Base-by-base conservation (phyloP, 2,797 vertebrate species). In the Darevskia nairensis region DNA sequence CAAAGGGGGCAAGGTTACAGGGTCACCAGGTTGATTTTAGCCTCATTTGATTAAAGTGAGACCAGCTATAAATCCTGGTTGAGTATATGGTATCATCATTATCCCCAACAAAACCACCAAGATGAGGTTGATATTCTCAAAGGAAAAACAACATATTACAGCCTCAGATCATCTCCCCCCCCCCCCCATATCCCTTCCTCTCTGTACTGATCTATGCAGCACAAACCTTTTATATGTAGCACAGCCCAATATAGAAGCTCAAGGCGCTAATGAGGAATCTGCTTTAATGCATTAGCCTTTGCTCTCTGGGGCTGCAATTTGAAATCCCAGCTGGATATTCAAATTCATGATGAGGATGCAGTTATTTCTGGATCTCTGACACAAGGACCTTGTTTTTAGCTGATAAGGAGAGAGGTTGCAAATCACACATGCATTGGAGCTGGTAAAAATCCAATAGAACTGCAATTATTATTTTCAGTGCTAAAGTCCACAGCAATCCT, bases 241-340 rank as follows among this genome's bases (percentile, higher is more conserved):
- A 50, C 27, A 77, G 59, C 23, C 46, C 13, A 66, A 75, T 0
- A 0, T 0, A 3, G 80, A 88, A 6, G 17, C 88, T 90, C 35
- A 35, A 86, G 80, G 91, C 39, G 23, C 80, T 94, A 90, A 86
- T 77, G 66, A 93, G 87, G 91, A 91, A 86, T 84, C 61, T 85
- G 75, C 81, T 89, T 89, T 78, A 89, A 75, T 25, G 23, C 46
- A 72, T 87, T 91, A 91, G 46, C 27, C 85, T 90, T 92, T 83
- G 86, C 0, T 21, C 72, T 93, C 74, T 7, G 0, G 75, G 0
- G 0, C 76, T 86, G 72, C 55, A 79, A 92, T 91, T 91, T 92
- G 86, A 90, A 94, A 89, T 87, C 91, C 89, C 92, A 94, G 77
- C 81, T 94, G 93, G 90, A 92, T 91, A 91, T 90, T 93, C 85